phyloP scores from a whole-genome alignment of 2,113 vertebrate genomes.

The Ceyx margarethae region DNA sequence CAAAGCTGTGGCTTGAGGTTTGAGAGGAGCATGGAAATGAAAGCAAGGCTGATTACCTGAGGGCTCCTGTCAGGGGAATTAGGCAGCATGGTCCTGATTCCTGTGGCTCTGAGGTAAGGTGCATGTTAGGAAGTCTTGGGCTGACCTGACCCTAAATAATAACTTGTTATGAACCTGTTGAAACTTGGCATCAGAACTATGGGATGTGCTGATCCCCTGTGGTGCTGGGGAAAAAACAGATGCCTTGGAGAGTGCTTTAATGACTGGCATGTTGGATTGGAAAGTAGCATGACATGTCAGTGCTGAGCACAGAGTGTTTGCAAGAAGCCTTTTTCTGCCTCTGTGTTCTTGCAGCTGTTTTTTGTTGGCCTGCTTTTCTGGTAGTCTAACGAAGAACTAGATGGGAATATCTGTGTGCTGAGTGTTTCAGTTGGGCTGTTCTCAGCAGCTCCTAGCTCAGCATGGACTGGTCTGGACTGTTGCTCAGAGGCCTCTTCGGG shows the following conservation, averaged over 20 bases:
- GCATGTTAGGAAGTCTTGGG: accelerated
- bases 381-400: neutral
- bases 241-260: neutral
- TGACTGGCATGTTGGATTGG: neutral
- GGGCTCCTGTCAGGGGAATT: accelerated
- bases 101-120: neutral
- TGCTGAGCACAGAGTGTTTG: neutral
- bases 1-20: neutral
- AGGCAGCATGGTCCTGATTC: accelerated
- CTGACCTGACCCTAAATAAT: neutral
- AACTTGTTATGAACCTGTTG: neutral
- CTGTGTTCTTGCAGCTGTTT: neutral
- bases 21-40: neutral
- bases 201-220: neutral
- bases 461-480: neutral
- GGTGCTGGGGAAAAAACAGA: neutral
- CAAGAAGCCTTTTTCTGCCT: neutral
- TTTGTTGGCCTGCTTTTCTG: neutral
- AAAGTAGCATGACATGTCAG: neutral
- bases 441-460: neutral
- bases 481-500: neutral
- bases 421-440: neutral
- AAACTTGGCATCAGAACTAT: neutral
- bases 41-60: neutral
- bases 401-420: neutral